These are phyloP conservation scores for Papilio elwesi DNA, from an alignment of 2,888 invertebrate species.

Conservation along the genomic window DNA sequence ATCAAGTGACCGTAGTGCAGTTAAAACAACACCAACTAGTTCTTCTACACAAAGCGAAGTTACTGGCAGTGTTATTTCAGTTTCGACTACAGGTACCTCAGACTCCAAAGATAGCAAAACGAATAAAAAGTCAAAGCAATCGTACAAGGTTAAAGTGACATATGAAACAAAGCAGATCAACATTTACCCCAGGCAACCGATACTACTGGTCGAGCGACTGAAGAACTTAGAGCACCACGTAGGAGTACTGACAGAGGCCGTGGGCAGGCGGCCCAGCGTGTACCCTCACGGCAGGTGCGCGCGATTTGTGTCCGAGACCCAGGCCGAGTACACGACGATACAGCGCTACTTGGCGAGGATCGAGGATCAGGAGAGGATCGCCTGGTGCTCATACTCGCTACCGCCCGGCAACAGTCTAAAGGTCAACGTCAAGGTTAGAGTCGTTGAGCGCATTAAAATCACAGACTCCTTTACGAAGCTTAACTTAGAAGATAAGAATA, in stretches of 20 bases:
- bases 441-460: slow-evolving; percentile 26
- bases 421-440: slow-evolving; percentile 25
- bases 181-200: slow-evolving; percentile 29
- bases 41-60: slow-evolving; percentile 4
- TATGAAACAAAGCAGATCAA: slow-evolving; percentile 35
- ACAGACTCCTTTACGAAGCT: slow-evolving; percentile 17
- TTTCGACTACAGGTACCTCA: neutral
- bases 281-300: slow-evolving; percentile 27
- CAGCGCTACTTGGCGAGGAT: slow-evolving; percentile 32
- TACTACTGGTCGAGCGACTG: slow-evolving; percentile 33
- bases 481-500: neutral
- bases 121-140: slow-evolving; percentile 15
- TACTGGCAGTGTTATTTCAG: neutral
- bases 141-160: slow-evolving; percentile 9
- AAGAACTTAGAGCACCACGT: slow-evolving; percentile 33
- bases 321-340: slow-evolving; percentile 21
- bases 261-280: slow-evolving; percentile 27
- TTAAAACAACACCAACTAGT: neutral
- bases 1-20: neutral
- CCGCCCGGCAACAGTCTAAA: slow-evolving; percentile 33
- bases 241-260: slow-evolving; percentile 1
- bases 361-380: slow-evolving; percentile 25
- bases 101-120: slow-evolving; percentile 7
- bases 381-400: slow-evolving; percentile 31
- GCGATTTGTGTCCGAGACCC: slow-evolving; percentile 33